Evolutionary conservation across 2,797 vertebrate species (phyloP), one percentile per base, ranked within the genome.

Genomic region (Somateria mollissima): DNA sequence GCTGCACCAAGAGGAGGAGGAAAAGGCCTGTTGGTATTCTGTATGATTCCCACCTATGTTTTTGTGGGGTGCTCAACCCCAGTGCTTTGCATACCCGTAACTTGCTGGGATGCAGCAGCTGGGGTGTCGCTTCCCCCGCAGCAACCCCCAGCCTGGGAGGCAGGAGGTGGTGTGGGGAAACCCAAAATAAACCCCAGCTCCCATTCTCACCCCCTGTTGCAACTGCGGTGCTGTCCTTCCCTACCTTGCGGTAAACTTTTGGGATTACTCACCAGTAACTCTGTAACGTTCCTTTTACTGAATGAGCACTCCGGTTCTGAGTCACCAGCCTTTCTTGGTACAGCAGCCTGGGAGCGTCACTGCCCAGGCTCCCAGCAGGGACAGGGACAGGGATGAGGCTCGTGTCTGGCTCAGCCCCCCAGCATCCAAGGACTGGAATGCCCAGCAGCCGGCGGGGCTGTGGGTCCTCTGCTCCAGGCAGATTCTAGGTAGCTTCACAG

Each of bases 261-360:
- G 72, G 86, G 82, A 87, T 97, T 95, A 94, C 94, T 96, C 96
- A 96, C 77, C 73, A 62, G 74, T 89, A 76, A 47, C 54, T 34
- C 0, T 30, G 57, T 92, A 87, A 84, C 2, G 14, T 91, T 92
- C 85, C 73, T 41, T 36, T 51, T 81, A 65, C 76, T 62, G 89
- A 90, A 21, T 36, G 78, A 95, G 92, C 77, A 70, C 78, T 95
- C 95, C 13, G 4, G 84, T 53, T 95, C 90, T 94, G 94, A 96
- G 56, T 97, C 91, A 96, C 67, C 36, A 3, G 2, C 87, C 22
- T 41, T 89, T 89, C 77, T 78, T 67, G 70, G 84, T 89, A 61
- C 70, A 61, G 56, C 45, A 65, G 28, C 73, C 62, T 61, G 58
- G 37, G 85, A 91, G 61, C 15, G 0, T 53, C 67, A 16, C 53